Evolutionary conservation across 2,113 vertebrate species (phyloP).

Genomic region (Struthidea cinerea): DNA sequence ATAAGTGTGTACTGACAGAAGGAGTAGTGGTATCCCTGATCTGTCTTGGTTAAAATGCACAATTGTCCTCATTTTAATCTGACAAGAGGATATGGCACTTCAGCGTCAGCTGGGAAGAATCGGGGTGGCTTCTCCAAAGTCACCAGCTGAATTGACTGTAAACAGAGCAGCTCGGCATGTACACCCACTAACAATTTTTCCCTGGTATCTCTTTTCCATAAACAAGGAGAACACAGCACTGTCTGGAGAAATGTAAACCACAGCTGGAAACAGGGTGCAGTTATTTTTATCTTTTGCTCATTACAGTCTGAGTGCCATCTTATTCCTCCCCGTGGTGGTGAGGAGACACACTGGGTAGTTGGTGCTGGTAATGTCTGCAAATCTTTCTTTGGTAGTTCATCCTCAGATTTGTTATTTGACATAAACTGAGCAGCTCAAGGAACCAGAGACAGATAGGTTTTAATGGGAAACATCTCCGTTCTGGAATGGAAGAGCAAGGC

Average conservation of each 20-base stretch:
- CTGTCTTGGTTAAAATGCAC: neutral
- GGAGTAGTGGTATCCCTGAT: neutral
- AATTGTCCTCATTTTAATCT: neutral
- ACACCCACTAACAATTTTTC: neutral
- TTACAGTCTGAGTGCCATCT: neutral
- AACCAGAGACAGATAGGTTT: neutral
- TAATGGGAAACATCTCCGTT: rapidly evolving
- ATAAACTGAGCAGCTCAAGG: neutral
- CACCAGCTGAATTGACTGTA: neutral
- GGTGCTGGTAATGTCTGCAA: neutral
- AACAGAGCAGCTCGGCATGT: neutral
- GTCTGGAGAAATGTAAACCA: neutral
- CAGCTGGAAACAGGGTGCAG: neutral
- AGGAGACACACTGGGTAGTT: neutral
- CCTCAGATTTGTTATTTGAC: neutral
- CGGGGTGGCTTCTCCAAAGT: neutral
- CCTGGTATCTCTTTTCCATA: neutral
- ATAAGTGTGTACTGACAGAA: neutral
- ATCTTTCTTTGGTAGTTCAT: neutral
- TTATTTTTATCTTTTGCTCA: neutral
- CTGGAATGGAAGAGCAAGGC: neutral
- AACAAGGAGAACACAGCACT: neutral
- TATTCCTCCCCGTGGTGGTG: neutral
- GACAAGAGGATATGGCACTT: neutral
- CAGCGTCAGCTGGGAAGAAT: neutral